These are phyloP conservation scores for Psittacara wagleri DNA, from an alignment of 2,113 vertebrate genomes.

Conservation along the genomic window DNA sequence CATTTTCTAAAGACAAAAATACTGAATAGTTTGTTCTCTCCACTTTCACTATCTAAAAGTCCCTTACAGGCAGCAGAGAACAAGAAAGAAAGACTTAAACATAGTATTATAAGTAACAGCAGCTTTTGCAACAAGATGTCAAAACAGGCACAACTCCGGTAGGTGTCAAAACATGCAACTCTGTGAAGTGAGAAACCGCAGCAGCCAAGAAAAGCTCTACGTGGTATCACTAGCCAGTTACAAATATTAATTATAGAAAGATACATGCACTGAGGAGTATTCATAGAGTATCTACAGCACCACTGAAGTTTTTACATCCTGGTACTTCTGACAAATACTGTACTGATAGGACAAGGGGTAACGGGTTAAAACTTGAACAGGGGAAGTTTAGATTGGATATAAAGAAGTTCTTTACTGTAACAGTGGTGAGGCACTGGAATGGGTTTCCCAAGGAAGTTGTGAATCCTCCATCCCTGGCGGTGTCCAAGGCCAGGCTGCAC, in stretches of 20 bases:
- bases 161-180: background rate
- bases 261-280: background rate
- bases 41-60: background rate
- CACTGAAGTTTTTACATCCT: background rate
- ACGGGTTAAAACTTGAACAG: no score
- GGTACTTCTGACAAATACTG: background rate
- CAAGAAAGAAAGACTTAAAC: background rate
- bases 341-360: no score
- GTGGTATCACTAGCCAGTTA: background rate
- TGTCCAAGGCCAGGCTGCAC: no score
- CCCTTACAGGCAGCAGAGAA: background rate
- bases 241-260: background rate
- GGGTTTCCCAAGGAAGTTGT: no score
- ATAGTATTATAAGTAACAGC: accelerated
- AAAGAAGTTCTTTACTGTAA: no score
- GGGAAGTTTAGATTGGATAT: no score
- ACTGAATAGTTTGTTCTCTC: background rate
- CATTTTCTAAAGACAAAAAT: background rate
- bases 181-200: background rate
- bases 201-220: background rate
- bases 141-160: background rate
- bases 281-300: background rate
- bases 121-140: background rate
- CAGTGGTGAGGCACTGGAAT: no score
- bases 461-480: no score